These are phyloP conservation scores for Psittacula cyanocephala DNA, from an alignment of 2,113 vertebrate species.

Conservation along the genomic window DNA sequence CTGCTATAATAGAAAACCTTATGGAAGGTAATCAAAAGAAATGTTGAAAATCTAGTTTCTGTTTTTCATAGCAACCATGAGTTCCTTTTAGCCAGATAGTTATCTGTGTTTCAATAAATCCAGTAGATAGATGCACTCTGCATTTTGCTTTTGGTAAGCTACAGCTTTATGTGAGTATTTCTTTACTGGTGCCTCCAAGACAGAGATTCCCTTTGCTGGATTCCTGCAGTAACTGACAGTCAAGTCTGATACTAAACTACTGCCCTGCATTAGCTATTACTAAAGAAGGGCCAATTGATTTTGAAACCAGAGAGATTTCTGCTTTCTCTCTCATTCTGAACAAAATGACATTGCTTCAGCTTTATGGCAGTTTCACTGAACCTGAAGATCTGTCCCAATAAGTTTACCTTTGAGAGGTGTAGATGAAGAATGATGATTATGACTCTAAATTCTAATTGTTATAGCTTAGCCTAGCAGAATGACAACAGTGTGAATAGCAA, in stretches of 20 bases:
- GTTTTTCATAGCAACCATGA: neutral
- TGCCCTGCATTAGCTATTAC: neutral
- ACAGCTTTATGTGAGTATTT: neutral
- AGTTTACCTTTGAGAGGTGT: neutral
- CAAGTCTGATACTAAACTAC: neutral
- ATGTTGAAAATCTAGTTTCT: neutral
- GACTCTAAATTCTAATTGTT: neutral
- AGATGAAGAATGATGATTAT: conserved; percentile 13
- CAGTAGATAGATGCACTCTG: neutral
- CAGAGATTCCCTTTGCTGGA: neutral
- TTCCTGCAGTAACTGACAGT: neutral
- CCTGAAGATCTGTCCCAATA: neutral
- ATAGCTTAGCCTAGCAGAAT: conserved; percentile 16
- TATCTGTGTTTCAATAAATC: neutral
- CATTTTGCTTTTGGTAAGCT: neutral
- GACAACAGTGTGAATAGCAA: neutral
- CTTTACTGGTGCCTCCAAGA: neutral
- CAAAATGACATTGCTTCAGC: neutral
- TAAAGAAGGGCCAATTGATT: neutral
- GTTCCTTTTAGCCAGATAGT: neutral
- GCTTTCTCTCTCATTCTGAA: neutral
- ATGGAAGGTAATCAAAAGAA: neutral
- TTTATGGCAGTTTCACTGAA: neutral
- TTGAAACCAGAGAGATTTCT: neutral
- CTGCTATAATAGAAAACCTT: neutral